A percentile compares a stretch with the other conserved stretches of the same genome.
phyloP scores from a whole-genome alignment of 2,797 vertebrate species.

The Oreochromis mossambicus region DNA sequence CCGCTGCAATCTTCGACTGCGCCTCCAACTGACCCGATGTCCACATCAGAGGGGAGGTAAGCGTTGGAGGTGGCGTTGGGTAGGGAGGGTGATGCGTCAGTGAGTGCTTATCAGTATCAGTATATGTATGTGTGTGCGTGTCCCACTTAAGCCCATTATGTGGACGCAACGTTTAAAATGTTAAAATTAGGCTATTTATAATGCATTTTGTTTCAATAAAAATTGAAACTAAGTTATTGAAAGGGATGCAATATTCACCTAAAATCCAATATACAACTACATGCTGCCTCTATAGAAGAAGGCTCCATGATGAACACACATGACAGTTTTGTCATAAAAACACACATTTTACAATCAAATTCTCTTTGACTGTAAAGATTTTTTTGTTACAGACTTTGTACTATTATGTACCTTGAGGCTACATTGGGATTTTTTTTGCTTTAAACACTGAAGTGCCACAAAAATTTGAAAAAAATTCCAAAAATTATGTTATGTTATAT shows the following conservation, averaged over 20 bases:
- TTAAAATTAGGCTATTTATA: too few species aligned
- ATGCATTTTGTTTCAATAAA: neutral
- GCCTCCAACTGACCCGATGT: too few species aligned
- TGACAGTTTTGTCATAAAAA: neutral
- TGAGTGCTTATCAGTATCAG: too few species aligned
- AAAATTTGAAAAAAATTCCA: neutral
- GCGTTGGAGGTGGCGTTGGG: too few species aligned
- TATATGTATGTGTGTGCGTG: too few species aligned
- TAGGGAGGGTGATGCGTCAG: too few species aligned
- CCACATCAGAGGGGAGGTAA: too few species aligned
- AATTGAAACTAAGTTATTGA: neutral
- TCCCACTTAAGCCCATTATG: too few species aligned
- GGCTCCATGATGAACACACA: neutral
- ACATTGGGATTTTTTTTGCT: neutral
- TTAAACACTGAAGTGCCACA: neutral
- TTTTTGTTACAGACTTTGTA: neutral
- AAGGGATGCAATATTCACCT: neutral
- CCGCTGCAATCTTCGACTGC: too few species aligned
- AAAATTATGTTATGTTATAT: rapidly evolving
- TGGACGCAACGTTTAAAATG: too few species aligned
- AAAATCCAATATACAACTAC: neutral
- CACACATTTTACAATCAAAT: neutral
- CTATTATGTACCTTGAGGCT: neutral
- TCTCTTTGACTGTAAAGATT: neutral
- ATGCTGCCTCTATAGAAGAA: neutral